Base-by-base conservation (phyloP, 2,888 invertebrate genomes). In the Teleogryllus oceanicus region DNA sequence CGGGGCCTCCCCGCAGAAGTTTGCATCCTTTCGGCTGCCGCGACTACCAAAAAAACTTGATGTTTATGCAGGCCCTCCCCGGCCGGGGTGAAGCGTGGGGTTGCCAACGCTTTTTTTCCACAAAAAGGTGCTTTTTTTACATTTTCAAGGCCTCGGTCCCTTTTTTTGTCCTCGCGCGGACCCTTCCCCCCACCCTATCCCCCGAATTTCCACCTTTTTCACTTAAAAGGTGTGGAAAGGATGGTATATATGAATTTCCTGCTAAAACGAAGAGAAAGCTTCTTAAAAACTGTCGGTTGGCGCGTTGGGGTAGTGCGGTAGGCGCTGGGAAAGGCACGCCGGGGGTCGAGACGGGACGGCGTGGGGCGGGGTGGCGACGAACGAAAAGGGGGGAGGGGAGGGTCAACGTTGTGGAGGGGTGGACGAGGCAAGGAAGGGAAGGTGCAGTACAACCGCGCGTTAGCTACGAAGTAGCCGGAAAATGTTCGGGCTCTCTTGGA, bases 161-260 rank as follows among this genome's bases (percentile, higher is more conserved):
- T 18, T 62, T 62, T 62, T 62, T 62, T 62, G 62, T 18, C 11
- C 4, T 10, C 13, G n/a, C 16, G 62, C 13, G 62, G n/a, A 8
- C 16, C 62, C n/a, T 62, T 62, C 16, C 18, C n/a, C n/a, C n/a
- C 16, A 18, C 13, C n/a, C n/a, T 16, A 3, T 62, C 62, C 16
- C n/a, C 3, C n/a, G 13, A 13, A 18, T 62, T n/a, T n/a, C n/a
- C 62, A 62, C n/a, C n/a, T 62, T 62, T n/a, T 62, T 62, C n/a
- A 62, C 62, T 62, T 62, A 62, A 62, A 62, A 18, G 62, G 62
- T 37, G 62, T 18, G 62, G 62, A 62, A 62, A 62, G 62, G 62
- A 62, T 62, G n/a, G 62, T 62, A 62, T 62, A 62, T 62, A 62
- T 62, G 62, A 62, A 62, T 62, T 62, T 37, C 62, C 62, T n/a